These are phyloP conservation scores for Etheostoma cragini DNA, from an alignment of 2,113 vertebrate genomes.

Conservation along the genomic window DNA sequence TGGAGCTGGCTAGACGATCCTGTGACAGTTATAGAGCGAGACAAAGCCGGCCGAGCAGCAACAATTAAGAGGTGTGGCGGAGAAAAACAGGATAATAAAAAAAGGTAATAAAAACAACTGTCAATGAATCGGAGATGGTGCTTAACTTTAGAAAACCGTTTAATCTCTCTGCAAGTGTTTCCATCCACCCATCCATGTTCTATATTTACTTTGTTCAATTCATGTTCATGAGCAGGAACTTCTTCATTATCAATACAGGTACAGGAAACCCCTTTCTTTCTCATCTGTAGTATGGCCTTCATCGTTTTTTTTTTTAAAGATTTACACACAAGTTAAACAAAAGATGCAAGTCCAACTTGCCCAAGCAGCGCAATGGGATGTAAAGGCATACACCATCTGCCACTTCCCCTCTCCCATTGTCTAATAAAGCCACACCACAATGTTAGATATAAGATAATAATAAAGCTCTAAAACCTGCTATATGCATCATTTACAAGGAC, in stretches of 20 bases:
- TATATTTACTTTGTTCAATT: neutral
- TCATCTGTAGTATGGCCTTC: neutral
- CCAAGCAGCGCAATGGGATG: neutral
- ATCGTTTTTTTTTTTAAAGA: neutral
- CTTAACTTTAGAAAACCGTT: neutral
- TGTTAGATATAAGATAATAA: neutral
- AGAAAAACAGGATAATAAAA: constrained; percentile 8
- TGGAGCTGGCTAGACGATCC: constrained; percentile 17
- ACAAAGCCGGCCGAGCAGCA: constrained; percentile 32
- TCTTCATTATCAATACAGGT: constrained; percentile 18
- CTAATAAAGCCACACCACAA: neutral
- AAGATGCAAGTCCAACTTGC: neutral
- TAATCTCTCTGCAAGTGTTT: constrained; percentile 2
- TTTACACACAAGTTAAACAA: neutral
- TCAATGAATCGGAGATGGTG: neutral
- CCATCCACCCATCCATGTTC: neutral
- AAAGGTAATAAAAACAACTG: constrained; percentile 14
- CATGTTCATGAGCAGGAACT: neutral
- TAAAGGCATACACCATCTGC: neutral
- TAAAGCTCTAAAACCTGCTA: neutral
- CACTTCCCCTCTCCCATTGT: neutral
- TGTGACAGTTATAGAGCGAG: constrained; percentile 27
- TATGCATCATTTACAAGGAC: constrained; percentile 1
- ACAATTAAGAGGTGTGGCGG: neutral
- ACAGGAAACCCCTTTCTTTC: constrained; percentile 24